A percentile compares a stretch with the other conserved stretches of the same genome.
These are phyloP conservation scores for Gadus chalcogrammus DNA, from an alignment of 2,113 vertebrate genomes.

Conservation along the genomic window DNA sequence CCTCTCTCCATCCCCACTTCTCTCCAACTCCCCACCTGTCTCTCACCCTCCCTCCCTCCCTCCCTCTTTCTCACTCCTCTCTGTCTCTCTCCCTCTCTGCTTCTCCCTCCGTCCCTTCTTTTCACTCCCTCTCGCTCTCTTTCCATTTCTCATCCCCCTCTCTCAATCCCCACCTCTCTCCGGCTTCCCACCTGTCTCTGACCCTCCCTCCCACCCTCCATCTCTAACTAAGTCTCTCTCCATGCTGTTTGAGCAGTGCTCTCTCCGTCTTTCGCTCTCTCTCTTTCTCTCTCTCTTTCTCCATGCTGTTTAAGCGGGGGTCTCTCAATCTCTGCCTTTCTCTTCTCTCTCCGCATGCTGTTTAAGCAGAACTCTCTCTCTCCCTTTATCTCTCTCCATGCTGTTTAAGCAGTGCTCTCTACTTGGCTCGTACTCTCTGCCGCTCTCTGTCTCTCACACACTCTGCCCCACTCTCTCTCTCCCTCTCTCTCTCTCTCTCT, in stretches of 20 bases:
- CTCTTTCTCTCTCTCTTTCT: slow-evolving; percentile 32
- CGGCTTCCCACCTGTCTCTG: too few relatives aligned
- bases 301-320: slow-evolving; percentile 49
- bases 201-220: slow-evolving; percentile 21
- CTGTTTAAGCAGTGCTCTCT: slow-evolving; percentile 50
- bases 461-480: slow-evolving; percentile 25
- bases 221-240: slow-evolving; percentile 27
- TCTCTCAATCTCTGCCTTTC: slow-evolving; percentile 28
- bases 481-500: slow-evolving; percentile 24
- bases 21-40: too few relatives aligned
- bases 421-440: slow-evolving; percentile 9
- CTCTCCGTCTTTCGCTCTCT: slow-evolving; percentile 20
- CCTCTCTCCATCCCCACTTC: too few relatives aligned
- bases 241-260: too few relatives aligned
- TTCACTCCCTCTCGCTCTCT: background rate
- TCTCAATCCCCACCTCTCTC: too few relatives aligned
- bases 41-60: too few relatives aligned
- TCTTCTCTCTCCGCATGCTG: slow-evolving; percentile 46
- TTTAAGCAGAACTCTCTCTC: slow-evolving; percentile 47
- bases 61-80: background rate
- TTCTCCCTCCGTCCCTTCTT: background rate
- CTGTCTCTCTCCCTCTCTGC: slow-evolving; percentile 21
- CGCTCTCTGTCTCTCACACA: too few relatives aligned
- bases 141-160: slow-evolving; percentile 27
- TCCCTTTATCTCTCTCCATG: slow-evolving; percentile 40